These are phyloP conservation scores for Mythimna lalbum DNA, from an alignment of 2,888 invertebrate species.

Conservation along the genomic window DNA sequence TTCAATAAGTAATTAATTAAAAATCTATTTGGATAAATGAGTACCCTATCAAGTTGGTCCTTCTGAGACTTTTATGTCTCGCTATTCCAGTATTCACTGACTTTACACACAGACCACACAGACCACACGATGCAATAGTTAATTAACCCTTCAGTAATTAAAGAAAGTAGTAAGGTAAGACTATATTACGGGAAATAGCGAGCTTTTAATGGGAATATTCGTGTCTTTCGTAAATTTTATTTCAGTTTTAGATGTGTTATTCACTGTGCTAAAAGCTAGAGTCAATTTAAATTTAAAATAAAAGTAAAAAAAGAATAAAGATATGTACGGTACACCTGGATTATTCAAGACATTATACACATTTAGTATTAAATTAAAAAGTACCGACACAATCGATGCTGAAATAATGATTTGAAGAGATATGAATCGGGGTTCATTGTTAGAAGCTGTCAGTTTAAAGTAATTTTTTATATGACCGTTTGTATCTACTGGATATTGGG, in stretches of 20 bases:
- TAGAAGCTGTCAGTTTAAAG: background rate
- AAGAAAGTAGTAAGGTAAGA: slow-evolving; percentile 28
- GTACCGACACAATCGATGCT: too few species aligned
- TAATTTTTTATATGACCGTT: background rate
- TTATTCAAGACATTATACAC: too few species aligned
- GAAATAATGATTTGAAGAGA: too few species aligned
- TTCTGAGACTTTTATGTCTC: slow-evolving; percentile 14
- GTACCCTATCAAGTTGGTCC: background rate
- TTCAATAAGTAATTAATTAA: too few species aligned
- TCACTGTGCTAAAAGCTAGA: too few species aligned
- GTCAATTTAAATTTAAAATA: too few species aligned
- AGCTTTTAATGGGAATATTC: background rate
- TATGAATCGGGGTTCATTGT: background rate
- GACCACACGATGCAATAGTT: slow-evolving; percentile 50
- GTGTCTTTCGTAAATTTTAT: background rate
- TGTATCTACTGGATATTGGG: background rate
- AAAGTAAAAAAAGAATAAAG: background rate
- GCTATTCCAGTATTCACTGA: slow-evolving; percentile 44
- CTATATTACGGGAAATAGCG: slow-evolving; percentile 18
- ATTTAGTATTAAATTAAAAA: too few species aligned
- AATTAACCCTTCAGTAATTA: slow-evolving; percentile 53
- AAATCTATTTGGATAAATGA: background rate
- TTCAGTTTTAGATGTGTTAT: background rate
- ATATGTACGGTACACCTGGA: too few species aligned
- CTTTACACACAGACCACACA: slow-evolving; percentile 36